Evolutionary conservation across 2,888 invertebrate species (phyloP).

Genomic region (Patella caerulea): DNA sequence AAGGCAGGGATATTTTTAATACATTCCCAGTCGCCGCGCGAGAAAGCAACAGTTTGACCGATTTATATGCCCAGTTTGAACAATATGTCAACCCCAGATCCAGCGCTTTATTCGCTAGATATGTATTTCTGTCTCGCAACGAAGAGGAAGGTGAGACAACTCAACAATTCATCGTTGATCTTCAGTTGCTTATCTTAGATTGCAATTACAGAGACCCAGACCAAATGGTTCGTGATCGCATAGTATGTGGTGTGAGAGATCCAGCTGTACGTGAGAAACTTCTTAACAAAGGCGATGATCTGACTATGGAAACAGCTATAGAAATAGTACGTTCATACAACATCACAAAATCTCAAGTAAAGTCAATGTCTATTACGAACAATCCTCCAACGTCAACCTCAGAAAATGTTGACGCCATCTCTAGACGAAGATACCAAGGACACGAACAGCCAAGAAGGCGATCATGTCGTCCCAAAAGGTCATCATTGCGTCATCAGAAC

Average conservation of each 20-base stretch:
- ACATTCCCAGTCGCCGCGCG: conserved; percentile 25
- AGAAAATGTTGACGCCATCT: neutral
- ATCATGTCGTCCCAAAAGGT: neutral
- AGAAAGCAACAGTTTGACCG: neutral
- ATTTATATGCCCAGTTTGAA: too few species aligned
- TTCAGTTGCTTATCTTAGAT: conserved; percentile 10
- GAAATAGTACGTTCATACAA: conserved; percentile 19
- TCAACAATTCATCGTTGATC: conserved; percentile 20
- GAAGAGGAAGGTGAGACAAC: conserved; percentile 17
- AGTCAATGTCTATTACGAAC: neutral
- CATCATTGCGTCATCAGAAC: neutral
- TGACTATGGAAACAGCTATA: conserved; percentile 26
- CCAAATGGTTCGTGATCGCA: conserved; percentile 27
- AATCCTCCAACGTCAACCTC: neutral
- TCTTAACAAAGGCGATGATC: conserved; percentile 26
- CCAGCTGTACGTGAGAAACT: conserved; percentile 32
- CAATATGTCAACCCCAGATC: conserved; percentile 26
- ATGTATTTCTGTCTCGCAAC: conserved; percentile 24
- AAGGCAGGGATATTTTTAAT: conserved; percentile 33
- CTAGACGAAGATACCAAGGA: neutral
- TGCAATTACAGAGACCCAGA: conserved; percentile 16
- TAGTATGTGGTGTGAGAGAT: conserved; percentile 31
- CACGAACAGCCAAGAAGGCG: too few species aligned
- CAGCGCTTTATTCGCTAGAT: conserved; percentile 29
- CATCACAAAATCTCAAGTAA: too few species aligned